Evolutionary conservation across 1,140 invertebrate species (phyloP).

Genomic region (Pseudoatta argentina): DNA sequence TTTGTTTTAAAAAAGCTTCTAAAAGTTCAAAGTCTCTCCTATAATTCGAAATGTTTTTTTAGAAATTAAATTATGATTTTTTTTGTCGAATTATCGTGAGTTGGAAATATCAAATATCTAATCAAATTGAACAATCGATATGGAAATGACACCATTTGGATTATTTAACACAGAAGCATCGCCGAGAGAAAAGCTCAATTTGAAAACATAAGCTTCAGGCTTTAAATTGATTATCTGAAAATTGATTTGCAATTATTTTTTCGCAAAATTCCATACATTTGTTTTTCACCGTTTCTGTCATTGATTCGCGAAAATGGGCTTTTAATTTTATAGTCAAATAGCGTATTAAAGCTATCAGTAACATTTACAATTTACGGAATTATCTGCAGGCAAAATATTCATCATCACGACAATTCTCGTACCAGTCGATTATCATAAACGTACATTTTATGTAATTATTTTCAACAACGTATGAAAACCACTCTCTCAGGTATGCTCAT

Average conservation of each 20-base stretch:
- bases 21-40: not conserved
- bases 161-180: not conserved
- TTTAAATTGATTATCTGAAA: constrained; percentile 1
- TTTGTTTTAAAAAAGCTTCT: not conserved
- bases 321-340: constrained; percentile 4
- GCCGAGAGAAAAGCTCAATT: not conserved
- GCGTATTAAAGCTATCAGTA: not conserved
- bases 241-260: not conserved
- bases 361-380: not conserved
- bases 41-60: not conserved
- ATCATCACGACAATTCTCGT: not conserved
- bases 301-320: not conserved
- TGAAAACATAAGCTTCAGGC: not conserved
- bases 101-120: not conserved
- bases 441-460: constrained; percentile 22
- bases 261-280: not conserved
- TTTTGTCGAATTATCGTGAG: not conserved
- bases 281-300: not conserved
- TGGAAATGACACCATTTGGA: not conserved
- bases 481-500: not conserved
- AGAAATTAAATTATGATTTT: not conserved
- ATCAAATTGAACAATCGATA: not conserved
- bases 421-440: constrained; percentile 13
- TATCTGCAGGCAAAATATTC: not conserved
- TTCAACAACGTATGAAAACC: not conserved